These are phyloP conservation scores for Vidua chalybeata DNA, from an alignment of 2,113 vertebrate species.

Conservation along the genomic window DNA sequence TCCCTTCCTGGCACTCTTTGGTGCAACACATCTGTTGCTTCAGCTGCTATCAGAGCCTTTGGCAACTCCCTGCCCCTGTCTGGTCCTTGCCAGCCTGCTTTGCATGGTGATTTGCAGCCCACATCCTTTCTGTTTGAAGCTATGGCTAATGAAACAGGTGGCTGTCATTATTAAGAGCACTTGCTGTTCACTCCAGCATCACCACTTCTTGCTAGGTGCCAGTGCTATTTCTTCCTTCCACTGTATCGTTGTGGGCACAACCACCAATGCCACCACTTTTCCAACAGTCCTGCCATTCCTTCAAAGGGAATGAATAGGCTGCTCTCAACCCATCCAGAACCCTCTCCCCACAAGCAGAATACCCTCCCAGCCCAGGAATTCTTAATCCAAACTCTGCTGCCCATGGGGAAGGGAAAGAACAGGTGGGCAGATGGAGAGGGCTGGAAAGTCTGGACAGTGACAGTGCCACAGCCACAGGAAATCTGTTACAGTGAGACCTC, in stretches of 20 bases:
- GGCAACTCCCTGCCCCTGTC: slow-evolving; percentile 1
- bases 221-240: neutral
- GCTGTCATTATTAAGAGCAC: slow-evolving; percentile 12
- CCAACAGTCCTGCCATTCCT: neutral
- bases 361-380: neutral
- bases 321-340: neutral
- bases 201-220: neutral
- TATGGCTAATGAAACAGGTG: slow-evolving; percentile 46
- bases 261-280: neutral
- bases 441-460: neutral
- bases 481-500: neutral
- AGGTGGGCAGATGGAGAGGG: neutral
- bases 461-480: neutral
- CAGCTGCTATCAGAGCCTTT: slow-evolving; percentile 57
- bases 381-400: neutral
- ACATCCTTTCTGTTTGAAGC: slow-evolving; percentile 39
- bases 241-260: neutral
- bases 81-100: slow-evolving; percentile 53
- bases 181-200: slow-evolving; percentile 9
- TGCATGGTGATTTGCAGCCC: slow-evolving; percentile 39
- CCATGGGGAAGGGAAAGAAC: neutral
- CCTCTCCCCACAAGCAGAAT: neutral
- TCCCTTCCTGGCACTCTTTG: slow-evolving; percentile 43
- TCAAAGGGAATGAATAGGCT: neutral
- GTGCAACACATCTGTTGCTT: slow-evolving; percentile 65